phyloP scores from a whole-genome alignment of 1,140 invertebrate genomes.

The Heliconius congener region DNA sequence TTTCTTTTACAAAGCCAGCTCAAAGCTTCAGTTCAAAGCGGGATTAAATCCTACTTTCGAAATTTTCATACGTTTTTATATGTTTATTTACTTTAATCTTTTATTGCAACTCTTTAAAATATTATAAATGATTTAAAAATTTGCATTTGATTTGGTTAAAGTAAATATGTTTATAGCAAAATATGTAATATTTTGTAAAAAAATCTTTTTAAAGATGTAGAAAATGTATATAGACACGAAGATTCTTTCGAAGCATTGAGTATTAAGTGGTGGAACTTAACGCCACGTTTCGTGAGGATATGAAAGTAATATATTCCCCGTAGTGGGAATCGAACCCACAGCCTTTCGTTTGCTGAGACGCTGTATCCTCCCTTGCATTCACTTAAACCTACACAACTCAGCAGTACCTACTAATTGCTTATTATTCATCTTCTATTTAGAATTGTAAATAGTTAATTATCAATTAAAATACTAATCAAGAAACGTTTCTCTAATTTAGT shows the following conservation, averaged over 20 bases:
- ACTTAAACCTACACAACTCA: neutral
- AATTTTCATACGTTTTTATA: neutral
- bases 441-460: slow-evolving; percentile 26
- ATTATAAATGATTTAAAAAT: neutral
- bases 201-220: neutral
- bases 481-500: slow-evolving; percentile 27
- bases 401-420: neutral
- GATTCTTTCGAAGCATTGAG: neutral
- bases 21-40: slow-evolving; percentile 1
- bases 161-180: too few species aligned
- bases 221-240: neutral
- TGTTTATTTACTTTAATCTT: slow-evolving; percentile 4
- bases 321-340: too few species aligned
- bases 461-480: slow-evolving; percentile 30
- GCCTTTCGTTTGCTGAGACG: too few species aligned
- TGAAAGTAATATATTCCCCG: neutral
- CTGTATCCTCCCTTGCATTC: neutral
- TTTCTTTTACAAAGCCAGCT: neutral
- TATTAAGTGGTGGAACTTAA: too few species aligned
- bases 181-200: too few species aligned
- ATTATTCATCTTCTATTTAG: slow-evolving; percentile 18
- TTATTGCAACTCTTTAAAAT: neutral
- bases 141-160: too few species aligned
- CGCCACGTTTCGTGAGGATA: neutral
- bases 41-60: neutral